Base-by-base conservation (phyloP, 2,888 invertebrate genomes). In the Lasioglossum villosulum region DNA sequence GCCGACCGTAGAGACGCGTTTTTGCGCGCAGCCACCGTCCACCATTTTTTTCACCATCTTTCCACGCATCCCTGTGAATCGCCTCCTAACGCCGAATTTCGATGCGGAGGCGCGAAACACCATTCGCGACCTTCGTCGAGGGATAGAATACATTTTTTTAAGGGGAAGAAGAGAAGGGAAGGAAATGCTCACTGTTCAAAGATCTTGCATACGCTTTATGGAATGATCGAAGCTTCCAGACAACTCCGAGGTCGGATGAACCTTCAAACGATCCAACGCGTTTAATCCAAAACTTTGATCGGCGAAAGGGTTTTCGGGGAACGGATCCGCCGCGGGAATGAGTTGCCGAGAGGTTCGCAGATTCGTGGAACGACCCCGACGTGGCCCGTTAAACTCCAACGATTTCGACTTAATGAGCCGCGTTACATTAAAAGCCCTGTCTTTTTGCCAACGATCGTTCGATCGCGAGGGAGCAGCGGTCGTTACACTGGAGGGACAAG, bases 1-100 rank as follows among this genome's bases (percentile, higher is more conserved):
- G 84, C 72, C 81, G 76, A 82, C 90, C 86, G 84, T 88, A 90
- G 91, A 91, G 92, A 93, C 92, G 91, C 89, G 92, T 93, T 94
- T 93, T 94, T 93, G 92, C 91, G 71, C 81, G 82, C 84, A 66
- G 74, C 87, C 86, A 78, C 48, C 87, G 80, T 82, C 89, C 86
- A 78, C 85, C 85, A 83, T 88, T 86, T 80, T 83, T 87, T 77
- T 45, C 39, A 14, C 76, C 83, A 76, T 75, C 77, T 71, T 82
- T 77, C 79, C 71, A 76, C 14, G 45, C 74, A 78, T 80, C 78
- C 76, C 81, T 82, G 77, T 82, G 75, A 42, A n/a, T 74, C 52
- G 37, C 45, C 59, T 39, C 42, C 23, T 27, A 23, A 78, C 66
- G 83, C 68, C 70, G 42, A 68, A 80, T 56, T 52, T 34, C 79